Evolutionary conservation across 2,113 vertebrate genomes (phyloP), one percentile per base, ranked within the genome.

Genomic region (Sphaerodactylus townsendi): DNA sequence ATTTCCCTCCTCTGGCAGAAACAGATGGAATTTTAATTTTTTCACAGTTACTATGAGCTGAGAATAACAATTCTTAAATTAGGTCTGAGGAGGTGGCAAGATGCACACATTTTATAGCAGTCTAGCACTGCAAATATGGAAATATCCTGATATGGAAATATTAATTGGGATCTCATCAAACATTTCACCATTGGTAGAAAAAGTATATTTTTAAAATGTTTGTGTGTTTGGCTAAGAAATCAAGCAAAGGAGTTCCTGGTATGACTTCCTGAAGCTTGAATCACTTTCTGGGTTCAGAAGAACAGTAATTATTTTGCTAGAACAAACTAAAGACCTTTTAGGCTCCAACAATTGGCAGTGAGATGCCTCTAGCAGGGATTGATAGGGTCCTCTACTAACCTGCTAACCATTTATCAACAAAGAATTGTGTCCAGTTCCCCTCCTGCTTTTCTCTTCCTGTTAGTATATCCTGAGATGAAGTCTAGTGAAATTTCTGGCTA

Each of bases 31-130:
- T 87, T 91, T 91, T 88, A 92, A 73, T 91, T 93, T 92, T 91
- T 83, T 93, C 89, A 78, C 84, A 81, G 87, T 93, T 88, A 79
- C 81, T 85, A 72, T 85, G 92, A 94, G 84, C 88, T 75, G 90
- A 92, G 88, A 90, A 82, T 91, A 94, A 91, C 91, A 90, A 82
- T 79, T 93, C 92, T 78, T 87, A 89, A 94, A 92, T 88, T 90
- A 87, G 86, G 83, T 91, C 74, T 75, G 85, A 89, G 89, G 82
- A 88, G 90, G 92, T 91, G 85, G 91, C 90, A 93, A 91, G 91
- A 91, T 89, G 90, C 44, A 87, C 90, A 91, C n/a, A 17, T 53
- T 78, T 83, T 86, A 7, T 82, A 86, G 70, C 70, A 76, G 69
- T 65, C 87, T 87, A 89, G 85, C 48, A 84, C 83, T 78, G 80